A percentile compares a stretch with the other conserved stretches of the same genome.
Evolutionary conservation across 2,888 invertebrate species (phyloP).

Genomic region (Caenorhabditis sulstoni): DNA sequence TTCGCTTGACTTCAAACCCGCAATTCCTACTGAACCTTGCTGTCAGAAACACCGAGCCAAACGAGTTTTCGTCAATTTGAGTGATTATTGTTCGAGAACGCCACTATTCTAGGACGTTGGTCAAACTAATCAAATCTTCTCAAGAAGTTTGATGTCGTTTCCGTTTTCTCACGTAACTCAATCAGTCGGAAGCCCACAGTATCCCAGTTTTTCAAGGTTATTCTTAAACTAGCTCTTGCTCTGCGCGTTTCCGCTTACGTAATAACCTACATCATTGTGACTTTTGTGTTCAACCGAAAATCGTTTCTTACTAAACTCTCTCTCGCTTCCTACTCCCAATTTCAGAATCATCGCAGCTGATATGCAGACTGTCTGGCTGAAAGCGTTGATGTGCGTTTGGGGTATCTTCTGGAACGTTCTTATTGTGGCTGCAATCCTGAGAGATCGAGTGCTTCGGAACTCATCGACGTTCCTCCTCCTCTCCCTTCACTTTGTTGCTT

Average conservation of each 20-base stretch:
- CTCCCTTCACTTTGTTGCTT: slow-evolving; percentile 41
- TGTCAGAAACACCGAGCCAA: slow-evolving; percentile 3
- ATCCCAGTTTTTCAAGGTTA: slow-evolving; percentile 7
- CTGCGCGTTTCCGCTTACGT: background rate
- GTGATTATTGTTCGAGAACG: slow-evolving; percentile 19
- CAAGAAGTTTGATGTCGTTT: slow-evolving; percentile 4
- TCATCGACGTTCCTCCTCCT: slow-evolving; percentile 51
- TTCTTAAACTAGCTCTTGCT: background rate
- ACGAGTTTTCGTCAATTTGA: slow-evolving; percentile 27
- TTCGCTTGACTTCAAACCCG: background rate
- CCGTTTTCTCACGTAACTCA: slow-evolving; percentile 22
- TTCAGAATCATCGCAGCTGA: too few relatives aligned
- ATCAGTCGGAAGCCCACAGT: slow-evolving; percentile 4
- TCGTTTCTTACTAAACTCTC: too few relatives aligned
- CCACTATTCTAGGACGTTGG: background rate
- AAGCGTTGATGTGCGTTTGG: slow-evolving; percentile 61
- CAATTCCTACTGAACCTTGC: background rate
- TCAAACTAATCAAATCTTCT: slow-evolving; percentile 1
- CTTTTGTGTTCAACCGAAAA: background rate
- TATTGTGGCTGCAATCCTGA: slow-evolving; percentile 43
- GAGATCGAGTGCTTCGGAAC: slow-evolving; percentile 49
- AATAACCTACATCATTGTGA: background rate
- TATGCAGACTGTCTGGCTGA: slow-evolving; percentile 37
- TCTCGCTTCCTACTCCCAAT: too few relatives aligned
- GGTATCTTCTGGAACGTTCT: slow-evolving; percentile 59